Percentiles rank a stretch among this genome's conserved stretches.
Conservation (phyloP, 2,797 vertebrate species). For the Hydrocynus forskahlii region DNA sequence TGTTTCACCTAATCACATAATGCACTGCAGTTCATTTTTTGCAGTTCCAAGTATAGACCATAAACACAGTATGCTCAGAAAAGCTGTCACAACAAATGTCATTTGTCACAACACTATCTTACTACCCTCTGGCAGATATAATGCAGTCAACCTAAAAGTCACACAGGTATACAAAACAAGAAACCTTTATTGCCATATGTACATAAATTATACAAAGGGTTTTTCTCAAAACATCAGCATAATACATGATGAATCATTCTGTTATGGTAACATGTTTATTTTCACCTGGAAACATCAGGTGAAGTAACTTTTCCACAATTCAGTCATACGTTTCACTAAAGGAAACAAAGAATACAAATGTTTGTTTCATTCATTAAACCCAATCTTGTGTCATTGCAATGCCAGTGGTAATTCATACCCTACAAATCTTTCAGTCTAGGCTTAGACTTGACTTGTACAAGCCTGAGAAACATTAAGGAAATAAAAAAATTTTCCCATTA, state of each 20-base stretch:
- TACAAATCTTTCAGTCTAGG: neutral
- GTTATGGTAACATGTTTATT: neutral
- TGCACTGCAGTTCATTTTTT: too few species aligned
- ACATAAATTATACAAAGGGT: constrained; percentile 25
- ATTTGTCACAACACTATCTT: too few species aligned
- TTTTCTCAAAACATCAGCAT: constrained; percentile 1
- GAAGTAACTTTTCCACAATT: neutral
- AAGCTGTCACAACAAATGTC: too few species aligned
- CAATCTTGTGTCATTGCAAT: neutral
- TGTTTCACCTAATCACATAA: too few species aligned
- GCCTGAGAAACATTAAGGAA: neutral
- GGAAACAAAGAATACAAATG: neutral
- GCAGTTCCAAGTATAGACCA: too few species aligned
- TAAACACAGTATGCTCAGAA: too few species aligned
- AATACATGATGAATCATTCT: neutral
- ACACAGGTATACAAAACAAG: neutral
- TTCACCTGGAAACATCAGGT: neutral
- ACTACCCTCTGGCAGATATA: too few species aligned
- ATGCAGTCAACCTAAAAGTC: too few species aligned
- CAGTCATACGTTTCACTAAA: neutral
- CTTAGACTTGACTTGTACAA: neutral
- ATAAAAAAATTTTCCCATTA: neutral
- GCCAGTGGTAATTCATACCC: too few species aligned
- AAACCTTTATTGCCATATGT: constrained; percentile 43
- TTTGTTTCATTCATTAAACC: neutral